Evolutionary conservation across 1,140 invertebrate genomes (phyloP), one percentile per base, ranked within the genome.

Genomic region (Steinernema feltiae): DNA sequence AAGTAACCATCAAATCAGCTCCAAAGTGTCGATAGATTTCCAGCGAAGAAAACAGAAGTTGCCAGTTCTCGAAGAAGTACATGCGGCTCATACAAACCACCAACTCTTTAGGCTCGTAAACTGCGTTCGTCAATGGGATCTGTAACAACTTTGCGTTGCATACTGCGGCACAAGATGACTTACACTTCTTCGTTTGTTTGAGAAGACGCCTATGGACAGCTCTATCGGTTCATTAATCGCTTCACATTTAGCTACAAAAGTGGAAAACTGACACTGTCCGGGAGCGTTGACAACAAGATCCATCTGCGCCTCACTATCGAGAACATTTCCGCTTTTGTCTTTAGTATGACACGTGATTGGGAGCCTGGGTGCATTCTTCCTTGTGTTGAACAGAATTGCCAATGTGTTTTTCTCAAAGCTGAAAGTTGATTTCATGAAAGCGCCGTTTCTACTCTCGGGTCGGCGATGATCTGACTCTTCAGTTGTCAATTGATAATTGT

Each of bases 1-100:
- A 78, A 32, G 77, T 79, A 1, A 78, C 77, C 18, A 78, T 18
- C 17, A 78, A 69, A 31, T 78, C 78, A 1, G 70, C 77, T 63
- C 77, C 77, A 48, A 76, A 79, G 72, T 78, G 35, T 1, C 78
- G 79, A 69, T 78, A 78, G 63, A 78, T 41, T 31, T 78, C 78
- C 48, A 78, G 29, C 1, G 77, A 75, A 31, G 76, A 18, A 30
- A 78, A 72, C 21, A 78, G 71, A 29, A 78, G 18, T 73, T 78
- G 77, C 77, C 77, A 78, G 69, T 78, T 78, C 63, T 78, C 77
- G 78, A 80, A 78, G 29, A 78, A 27, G 32, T 76, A 78, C 77
- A 78, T 78, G 31, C 77, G 77, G 27, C 77, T 79, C 77, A 78
- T 78, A 32, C 77, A 78, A 3, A 79, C 77, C 18, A 74, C 77